Conservation (phyloP, 2,113 vertebrate genomes). For the Ia io region DNA sequence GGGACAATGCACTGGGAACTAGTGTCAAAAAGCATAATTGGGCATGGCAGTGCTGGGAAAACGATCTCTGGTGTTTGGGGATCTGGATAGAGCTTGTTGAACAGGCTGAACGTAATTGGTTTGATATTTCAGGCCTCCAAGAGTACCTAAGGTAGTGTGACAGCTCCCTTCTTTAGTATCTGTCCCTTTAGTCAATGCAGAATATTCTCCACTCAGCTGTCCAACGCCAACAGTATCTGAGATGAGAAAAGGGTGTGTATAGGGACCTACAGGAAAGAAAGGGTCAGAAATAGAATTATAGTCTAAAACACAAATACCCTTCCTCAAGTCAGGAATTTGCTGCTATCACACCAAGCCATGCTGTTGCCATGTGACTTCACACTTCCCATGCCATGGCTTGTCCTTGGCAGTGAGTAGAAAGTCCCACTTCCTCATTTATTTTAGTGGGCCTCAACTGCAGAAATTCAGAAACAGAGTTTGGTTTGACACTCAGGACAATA, state of each 20-base stretch:
- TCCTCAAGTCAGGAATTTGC: constrained; percentile 47
- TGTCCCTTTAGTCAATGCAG: constrained; percentile 11
- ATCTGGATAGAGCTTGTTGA: not conserved
- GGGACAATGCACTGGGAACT: constrained; percentile 5
- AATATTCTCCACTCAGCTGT: constrained; percentile 26
- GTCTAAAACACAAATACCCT: constrained; percentile 32
- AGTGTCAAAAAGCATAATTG: constrained; percentile 17
- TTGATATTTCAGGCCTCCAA: not conserved
- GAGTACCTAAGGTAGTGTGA: not conserved
- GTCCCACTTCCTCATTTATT: constrained; percentile 53
- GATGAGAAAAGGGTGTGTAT: not conserved
- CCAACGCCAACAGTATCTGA: constrained; percentile 3
- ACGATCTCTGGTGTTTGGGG: not conserved
- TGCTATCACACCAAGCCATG: constrained; percentile 38
- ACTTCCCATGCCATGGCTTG: constrained; percentile 37
- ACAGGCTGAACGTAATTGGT: not conserved
- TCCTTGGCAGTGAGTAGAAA: constrained; percentile 57
- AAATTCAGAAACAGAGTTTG: constrained; percentile 62
- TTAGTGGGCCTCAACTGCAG: constrained; percentile 54
- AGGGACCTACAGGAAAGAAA: constrained; percentile 3
- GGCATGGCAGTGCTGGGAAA: not conserved
- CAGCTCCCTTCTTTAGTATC: not conserved
- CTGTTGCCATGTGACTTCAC: constrained; percentile 58
- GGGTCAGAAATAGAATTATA: constrained; percentile 7
- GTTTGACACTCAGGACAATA: constrained; percentile 74